These are phyloP conservation scores for Scaptomyza flava DNA, from an alignment of 2,888 invertebrate genomes.

Conservation along the genomic window DNA sequence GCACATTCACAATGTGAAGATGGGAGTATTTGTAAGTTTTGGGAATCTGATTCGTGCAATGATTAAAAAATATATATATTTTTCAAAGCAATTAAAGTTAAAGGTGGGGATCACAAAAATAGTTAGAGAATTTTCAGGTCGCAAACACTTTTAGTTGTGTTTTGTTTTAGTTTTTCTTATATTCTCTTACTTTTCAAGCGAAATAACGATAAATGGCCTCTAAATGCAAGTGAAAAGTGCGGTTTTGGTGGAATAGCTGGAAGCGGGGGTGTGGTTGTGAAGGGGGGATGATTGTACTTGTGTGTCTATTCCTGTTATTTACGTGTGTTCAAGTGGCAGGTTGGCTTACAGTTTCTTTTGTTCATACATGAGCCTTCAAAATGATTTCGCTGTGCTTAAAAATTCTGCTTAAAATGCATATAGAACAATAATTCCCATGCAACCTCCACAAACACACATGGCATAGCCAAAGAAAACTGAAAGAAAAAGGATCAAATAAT, in stretches of 20 bases:
- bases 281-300: neutral
- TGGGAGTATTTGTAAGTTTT: neutral
- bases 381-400: constrained; percentile 38
- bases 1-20: neutral
- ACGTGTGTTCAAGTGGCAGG: constrained; percentile 34
- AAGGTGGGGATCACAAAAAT: too few species aligned
- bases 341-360: constrained; percentile 31
- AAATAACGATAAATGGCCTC: constrained; percentile 63
- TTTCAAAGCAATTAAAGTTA: too few species aligned
- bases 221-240: neutral
- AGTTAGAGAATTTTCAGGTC: neutral
- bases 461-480: neutral
- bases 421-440: constrained; percentile 42
- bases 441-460: constrained; percentile 5
- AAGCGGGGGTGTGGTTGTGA: neutral
- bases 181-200: constrained; percentile 32
- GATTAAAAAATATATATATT: too few species aligned
- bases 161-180: constrained; percentile 17
- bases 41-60: too few species aligned
- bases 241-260: neutral
- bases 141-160: neutral
- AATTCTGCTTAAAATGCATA: constrained; percentile 52
- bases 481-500: constrained; percentile 13
- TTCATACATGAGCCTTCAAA: constrained; percentile 35
- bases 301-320: constrained; percentile 33